Evolutionary conservation across 2,888 invertebrate species (phyloP).

Genomic region (Eugnorisma glareosa): DNA sequence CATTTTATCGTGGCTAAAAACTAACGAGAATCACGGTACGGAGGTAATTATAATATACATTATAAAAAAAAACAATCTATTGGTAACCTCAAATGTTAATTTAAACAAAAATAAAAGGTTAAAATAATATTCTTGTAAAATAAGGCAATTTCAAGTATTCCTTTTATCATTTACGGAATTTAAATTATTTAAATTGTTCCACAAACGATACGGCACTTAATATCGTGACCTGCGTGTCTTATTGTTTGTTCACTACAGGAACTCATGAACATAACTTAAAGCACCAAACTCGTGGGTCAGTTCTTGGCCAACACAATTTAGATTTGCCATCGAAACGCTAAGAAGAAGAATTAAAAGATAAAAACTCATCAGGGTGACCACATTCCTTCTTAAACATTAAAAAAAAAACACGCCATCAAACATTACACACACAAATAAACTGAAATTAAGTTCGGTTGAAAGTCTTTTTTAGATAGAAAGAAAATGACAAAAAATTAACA

Average conservation of each 20-base stretch:
- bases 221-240: too few species aligned
- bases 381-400: background rate
- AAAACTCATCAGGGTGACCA: background rate
- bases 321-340: too few species aligned
- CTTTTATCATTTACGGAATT: background rate
- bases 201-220: too few species aligned
- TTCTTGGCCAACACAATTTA: too few species aligned
- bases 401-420: background rate
- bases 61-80: background rate
- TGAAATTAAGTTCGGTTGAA: background rate
- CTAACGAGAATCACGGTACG: background rate
- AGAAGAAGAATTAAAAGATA: background rate
- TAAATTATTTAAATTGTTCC: background rate
- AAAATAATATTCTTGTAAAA: background rate
- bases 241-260: too few species aligned
- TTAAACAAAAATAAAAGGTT: background rate
- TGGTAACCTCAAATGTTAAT: conserved; percentile 8
- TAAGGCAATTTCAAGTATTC: background rate
- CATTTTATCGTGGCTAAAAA: conserved; percentile 11
- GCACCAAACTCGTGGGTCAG: too few species aligned
- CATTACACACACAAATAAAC: background rate
- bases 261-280: too few species aligned
- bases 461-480: background rate
- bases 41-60: background rate
- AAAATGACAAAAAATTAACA: too few species aligned